phyloP scores from a whole-genome alignment of 1,140 invertebrate genomes.

The Drosophila eugracilis region DNA sequence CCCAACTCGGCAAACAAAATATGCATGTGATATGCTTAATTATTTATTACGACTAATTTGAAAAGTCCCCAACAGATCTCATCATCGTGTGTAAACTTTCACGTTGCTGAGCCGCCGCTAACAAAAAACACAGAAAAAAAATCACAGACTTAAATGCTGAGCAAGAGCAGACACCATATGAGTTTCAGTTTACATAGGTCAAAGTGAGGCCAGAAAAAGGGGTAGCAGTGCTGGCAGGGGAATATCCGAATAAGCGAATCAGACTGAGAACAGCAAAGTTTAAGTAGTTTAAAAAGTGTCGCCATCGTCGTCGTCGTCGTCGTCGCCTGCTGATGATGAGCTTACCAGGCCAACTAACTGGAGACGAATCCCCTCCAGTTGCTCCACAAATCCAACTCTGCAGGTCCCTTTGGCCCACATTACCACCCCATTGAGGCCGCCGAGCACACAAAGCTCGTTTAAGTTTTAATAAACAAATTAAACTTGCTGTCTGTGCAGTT shows the following conservation, averaged over 20 bases:
- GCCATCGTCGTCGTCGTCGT: conserved; percentile 12
- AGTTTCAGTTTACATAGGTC: conserved; percentile 59
- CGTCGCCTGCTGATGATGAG: conserved; percentile 51
- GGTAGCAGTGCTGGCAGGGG: conserved; percentile 3
- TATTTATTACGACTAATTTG: conserved; percentile 81
- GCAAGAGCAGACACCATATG: conserved; percentile 44
- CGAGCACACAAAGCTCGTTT: conserved; percentile 69
- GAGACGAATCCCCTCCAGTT: conserved; percentile 14
- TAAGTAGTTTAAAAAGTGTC: conserved; percentile 79
- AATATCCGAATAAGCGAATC: conserved; percentile 22
- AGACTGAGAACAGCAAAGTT: conserved; percentile 60
- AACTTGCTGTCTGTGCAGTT: conserved; percentile 71
- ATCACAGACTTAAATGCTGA: conserved; percentile 32
- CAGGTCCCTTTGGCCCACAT: conserved; percentile 10
- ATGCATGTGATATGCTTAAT: conserved; percentile 76
- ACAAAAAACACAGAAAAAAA: conserved; percentile 12
- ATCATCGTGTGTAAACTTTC: conserved; percentile 50
- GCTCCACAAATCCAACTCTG: not conserved
- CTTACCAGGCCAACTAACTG: conserved; percentile 57
- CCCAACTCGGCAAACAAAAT: conserved; percentile 24
- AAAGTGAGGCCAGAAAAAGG: conserved; percentile 20
- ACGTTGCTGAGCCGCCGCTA: conserved; percentile 37
- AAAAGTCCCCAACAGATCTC: conserved; percentile 56
- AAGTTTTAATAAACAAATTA: conserved; percentile 83
- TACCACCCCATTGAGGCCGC: conserved; percentile 36